Evolutionary conservation across 2,797 vertebrate genomes (phyloP), one percentile per base, ranked within the genome.

Genomic region (Tapera naevia): DNA sequence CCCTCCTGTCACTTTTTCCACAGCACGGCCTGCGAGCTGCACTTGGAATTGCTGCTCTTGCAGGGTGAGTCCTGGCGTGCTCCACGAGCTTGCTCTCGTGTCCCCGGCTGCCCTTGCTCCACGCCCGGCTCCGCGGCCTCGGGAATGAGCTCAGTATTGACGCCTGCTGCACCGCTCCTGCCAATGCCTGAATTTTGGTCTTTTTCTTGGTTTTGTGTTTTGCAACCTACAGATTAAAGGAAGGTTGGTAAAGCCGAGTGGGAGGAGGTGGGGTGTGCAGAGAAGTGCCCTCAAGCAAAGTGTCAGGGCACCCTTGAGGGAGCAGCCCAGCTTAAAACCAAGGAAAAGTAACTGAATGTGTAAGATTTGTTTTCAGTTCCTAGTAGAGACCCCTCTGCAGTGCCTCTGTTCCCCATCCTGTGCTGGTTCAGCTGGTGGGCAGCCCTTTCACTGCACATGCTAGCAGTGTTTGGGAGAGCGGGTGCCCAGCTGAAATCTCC

Each of bases 391-490:
- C 5, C 10, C 51, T n/a, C 13, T 62, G 27, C 37, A 17, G 54
- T 5, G 33, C 2, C 5, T 54, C 56, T 35, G 33, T 56, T 73
- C 35, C 25, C 67, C 4, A 2, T 53, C 72, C 28, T 24, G 2
- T 0, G 1, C 32, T 21, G 28, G 30, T 28, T 62, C 5, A 48
- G 53, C 57, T 50, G 46, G 64, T 61, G 37, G 41, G n/a, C n/a
- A n/a, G n/a, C n/a, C 58, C 54, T 35, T 45, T 54, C 4, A 1
- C 50, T 2, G 11, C 32, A 9, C 65, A 11, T 1, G 1, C 0
- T 11, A 54, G 81, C 28, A 5, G 39, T 1, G 3, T 54, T 32
- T 11, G 74, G 54, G 15, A 11, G 37, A 45, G 17, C 1, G 0
- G 24, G 28, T 19, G 56, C 72, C 48, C 30, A 2, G 22, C 67